A percentile compares a stretch with the other conserved stretches of the same genome.
Conservation (phyloP, 1,140 invertebrate genomes). For the Amphibalanus amphitrite region DNA sequence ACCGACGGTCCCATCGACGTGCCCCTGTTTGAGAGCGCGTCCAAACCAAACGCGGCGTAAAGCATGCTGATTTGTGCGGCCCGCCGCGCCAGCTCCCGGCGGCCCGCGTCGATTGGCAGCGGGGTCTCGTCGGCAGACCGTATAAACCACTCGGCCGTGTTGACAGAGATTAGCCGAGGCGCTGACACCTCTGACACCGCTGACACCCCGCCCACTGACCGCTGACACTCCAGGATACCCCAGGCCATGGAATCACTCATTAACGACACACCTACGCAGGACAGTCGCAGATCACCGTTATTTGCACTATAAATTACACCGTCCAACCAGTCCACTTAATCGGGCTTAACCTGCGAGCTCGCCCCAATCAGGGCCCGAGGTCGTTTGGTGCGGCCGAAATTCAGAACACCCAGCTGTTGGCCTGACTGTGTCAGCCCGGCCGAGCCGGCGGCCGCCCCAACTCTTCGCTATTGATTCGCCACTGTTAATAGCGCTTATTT, state of each 20-base stretch:
- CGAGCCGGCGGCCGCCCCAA: not conserved
- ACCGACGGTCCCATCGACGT: too few relatives aligned
- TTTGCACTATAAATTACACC: too few relatives aligned
- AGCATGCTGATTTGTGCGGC: not conserved
- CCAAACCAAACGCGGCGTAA: not conserved
- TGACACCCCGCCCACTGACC: too few relatives aligned
- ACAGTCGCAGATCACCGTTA: too few relatives aligned
- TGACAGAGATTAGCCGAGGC: not conserved
- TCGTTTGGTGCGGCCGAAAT: not conserved
- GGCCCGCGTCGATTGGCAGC: not conserved
- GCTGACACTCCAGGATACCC: too few relatives aligned
- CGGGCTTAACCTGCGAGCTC: not conserved
- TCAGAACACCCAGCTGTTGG: too few relatives aligned
- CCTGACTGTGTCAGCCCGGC: not conserved
- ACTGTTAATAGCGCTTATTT: slow-evolving; percentile 2
- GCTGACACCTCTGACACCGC: too few relatives aligned
- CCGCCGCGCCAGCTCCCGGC: not conserved
- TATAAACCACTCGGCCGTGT: not conserved
- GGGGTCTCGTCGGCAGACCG: not conserved
- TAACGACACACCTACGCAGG: too few relatives aligned
- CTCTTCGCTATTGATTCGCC: not conserved
- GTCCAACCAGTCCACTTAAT: not conserved
- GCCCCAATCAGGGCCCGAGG: not conserved
- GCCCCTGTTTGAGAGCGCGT: too few relatives aligned
- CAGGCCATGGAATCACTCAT: too few relatives aligned